Base-by-base conservation (phyloP, 2,797 vertebrate genomes). In the Etheostoma perlongum region DNA sequence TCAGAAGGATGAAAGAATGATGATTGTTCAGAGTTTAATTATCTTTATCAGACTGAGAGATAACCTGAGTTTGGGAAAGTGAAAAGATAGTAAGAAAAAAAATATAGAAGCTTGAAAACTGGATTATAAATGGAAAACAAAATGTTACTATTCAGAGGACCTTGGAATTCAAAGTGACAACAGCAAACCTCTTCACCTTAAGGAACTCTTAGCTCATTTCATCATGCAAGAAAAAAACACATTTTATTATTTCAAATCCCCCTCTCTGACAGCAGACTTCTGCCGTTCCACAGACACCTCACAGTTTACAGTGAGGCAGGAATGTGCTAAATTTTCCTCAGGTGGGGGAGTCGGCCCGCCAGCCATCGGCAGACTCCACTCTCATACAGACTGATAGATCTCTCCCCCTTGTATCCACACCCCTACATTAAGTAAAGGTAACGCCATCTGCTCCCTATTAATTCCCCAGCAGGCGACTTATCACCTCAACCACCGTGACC, bases 391-490 rank as follows among this genome's bases (percentile, higher is more conserved):
- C 91, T 87, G 92, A 93, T 93, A 91, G 91, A 94, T 93, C 83
- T 91, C 88, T 82, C 78, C 71, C 71, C 67, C 71, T 84, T 52
- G 82, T 68, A 88, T 92, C 90, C 81, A 85, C 89, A 91, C 88
- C 89, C 89, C 89, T 88, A 84, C 86, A 89, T 92, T 92, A 91
- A 90, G 93, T 84, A 94, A 92, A 94, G 93, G 93, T 94, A 94
- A 90, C 90, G 40, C 90, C 93, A 94, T 94, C 93, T 94, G 93
- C 90, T 93, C 86, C 89, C 87, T 90, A 93, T 94, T 94, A 94
- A 94, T 94, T 92, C 92, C 88, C 88, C 90, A 87, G 91, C 93
- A 93, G 91, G 88, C 88, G 92, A 94, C 93, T 94, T 94, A 94
- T 94, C 93, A 93, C 92, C 91, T 92, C 88, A 78, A 92, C 91